These are phyloP conservation scores for Chrysina gloriosa DNA, from an alignment of 2,888 invertebrate genomes.

Conservation along the genomic window DNA sequence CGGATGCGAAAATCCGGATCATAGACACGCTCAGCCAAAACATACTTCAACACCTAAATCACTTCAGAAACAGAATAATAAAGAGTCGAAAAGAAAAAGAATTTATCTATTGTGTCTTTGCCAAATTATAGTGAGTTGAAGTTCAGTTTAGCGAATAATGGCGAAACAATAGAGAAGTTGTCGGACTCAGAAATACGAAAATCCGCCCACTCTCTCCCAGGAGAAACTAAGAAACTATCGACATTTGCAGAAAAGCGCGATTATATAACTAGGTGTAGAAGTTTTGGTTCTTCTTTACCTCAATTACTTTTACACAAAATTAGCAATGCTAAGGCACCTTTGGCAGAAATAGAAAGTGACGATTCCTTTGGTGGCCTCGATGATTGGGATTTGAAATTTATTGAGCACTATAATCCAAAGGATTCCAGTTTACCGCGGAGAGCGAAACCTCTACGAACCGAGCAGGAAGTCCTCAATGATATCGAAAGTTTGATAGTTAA, in stretches of 20 bases:
- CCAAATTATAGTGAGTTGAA: conserved; percentile 68
- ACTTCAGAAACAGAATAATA: conserved; percentile 46
- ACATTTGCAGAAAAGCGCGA: conserved; percentile 45
- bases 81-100: conserved; percentile 63
- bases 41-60: conserved; percentile 40
- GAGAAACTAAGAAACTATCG: conserved; percentile 50
- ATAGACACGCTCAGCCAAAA: conserved; percentile 38
- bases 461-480: conserved; percentile 55
- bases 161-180: conserved; percentile 50
- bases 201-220: conserved; percentile 57
- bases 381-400: conserved; percentile 67
- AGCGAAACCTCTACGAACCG: conserved; percentile 49
- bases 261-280: conserved; percentile 65
- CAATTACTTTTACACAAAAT: conserved; percentile 64
- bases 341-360: conserved; percentile 63
- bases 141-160: conserved; percentile 58
- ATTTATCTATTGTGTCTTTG: conserved; percentile 67
- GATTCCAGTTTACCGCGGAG: conserved; percentile 63
- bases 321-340: conserved; percentile 56
- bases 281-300: conserved; percentile 65
- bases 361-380: conserved; percentile 66
- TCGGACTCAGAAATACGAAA: conserved; percentile 52
- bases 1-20: conserved; percentile 55
- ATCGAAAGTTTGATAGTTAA: conserved; percentile 60
- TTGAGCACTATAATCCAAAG: conserved; percentile 65